Evolutionary conservation across 2,888 invertebrate species (phyloP), one percentile per base, ranked within the genome.

Genomic region (Hypercompe scribonia): DNA sequence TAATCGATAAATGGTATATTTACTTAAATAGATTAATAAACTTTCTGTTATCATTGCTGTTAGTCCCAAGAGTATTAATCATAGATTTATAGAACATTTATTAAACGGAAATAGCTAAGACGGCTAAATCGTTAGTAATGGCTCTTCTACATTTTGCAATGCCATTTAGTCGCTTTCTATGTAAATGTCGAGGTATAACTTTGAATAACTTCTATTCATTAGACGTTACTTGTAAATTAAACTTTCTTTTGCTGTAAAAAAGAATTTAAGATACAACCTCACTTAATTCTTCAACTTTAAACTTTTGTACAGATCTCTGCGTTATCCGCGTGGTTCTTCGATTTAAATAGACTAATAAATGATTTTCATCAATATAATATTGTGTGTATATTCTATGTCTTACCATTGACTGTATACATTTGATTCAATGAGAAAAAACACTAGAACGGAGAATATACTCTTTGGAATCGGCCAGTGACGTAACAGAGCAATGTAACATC

Each of bases 91-190:
- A 31, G 61, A 61, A 61, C 31, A 61, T 61, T 68, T 34, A 34
- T 46, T 18, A 50, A n/a, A 33, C 34, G 68, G 31, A 31, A 34
- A 65, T 34, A 54, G 24, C 10, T 8, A n/a, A 64, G 28, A 63
- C 42, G 8, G 33, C 34, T 50, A 34, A 70, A 34, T 64, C 70
- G 21, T 65, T 65, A 34, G 50, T 36, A 70, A 64, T 65, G 54
- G 42, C 50, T 58, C 65, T 65, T 68, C 34, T 50, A 24, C 34
- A 67, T 64, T 72, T 78, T 58, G 68, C 73, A 68, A 74, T 73
- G 58, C 24, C 58, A 28, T 67, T 79, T 78, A 74, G 71, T 73
- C 42, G 36, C n/a, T 74, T 58, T 63, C 46, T 65, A 33, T 69
- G 64, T 65, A 72, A 65, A 68, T 72, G 42, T 72, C 42, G 54